Conservation (phyloP, 2,113 vertebrate species). For the Gymnarchus niloticus region DNA sequence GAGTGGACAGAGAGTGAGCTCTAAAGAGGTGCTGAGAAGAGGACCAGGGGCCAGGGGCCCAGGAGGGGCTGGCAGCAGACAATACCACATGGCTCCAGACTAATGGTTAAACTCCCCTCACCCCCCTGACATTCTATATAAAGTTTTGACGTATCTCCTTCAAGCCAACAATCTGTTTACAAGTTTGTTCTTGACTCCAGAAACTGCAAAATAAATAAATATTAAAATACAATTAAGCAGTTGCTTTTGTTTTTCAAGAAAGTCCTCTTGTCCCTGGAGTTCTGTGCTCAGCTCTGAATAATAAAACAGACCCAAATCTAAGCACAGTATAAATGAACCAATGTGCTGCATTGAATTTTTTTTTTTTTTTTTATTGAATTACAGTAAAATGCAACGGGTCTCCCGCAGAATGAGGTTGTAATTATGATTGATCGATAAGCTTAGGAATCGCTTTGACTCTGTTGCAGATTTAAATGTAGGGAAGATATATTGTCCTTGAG, state of each 20-base stretch:
- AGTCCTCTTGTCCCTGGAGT: conserved; percentile 13
- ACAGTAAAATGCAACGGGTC: not conserved
- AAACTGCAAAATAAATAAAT: conserved; percentile 21
- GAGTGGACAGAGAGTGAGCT: not conserved
- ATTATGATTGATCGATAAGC: conserved; percentile 24
- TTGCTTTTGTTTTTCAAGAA: conserved; percentile 22
- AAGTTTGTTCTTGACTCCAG: conserved; percentile 25
- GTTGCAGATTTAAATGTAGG: not conserved
- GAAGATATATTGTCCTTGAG: not conserved
- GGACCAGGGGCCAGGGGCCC: not conserved
- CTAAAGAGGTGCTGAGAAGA: not conserved
- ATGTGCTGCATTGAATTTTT: conserved; percentile 18
- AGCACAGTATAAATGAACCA: conserved; percentile 29
- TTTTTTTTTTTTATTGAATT: conserved; percentile 4
- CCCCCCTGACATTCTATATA: not conserved
- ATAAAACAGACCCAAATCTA: conserved; percentile 15
- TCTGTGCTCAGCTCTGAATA: not conserved
- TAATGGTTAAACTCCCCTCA: not conserved
- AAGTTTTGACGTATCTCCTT: conserved; percentile 1
- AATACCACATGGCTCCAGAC: not conserved
- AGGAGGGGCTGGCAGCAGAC: not conserved
- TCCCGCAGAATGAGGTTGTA: conserved; percentile 24
- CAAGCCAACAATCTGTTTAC: conserved; percentile 25
- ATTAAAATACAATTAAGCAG: conserved; percentile 21
- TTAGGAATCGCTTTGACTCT: not conserved